A percentile compares a stretch with the other conserved stretches of the same genome.
Evolutionary conservation across 2,888 invertebrate species (phyloP).

Genomic region (Coelopa pilipes): DNA sequence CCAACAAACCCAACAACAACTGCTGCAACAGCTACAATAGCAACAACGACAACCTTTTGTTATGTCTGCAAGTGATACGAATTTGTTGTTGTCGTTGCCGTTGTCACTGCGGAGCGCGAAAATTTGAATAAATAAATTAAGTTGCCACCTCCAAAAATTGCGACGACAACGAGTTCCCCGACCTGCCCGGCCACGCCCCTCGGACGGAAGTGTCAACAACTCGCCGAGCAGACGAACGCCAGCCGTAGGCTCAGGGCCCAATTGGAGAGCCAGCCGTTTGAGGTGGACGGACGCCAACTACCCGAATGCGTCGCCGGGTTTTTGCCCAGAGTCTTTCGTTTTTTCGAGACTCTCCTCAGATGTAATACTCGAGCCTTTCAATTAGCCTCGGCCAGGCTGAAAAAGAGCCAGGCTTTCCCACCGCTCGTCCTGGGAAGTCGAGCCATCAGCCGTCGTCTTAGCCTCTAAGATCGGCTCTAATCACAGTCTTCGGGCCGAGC

Average conservation of each 20-base stretch:
- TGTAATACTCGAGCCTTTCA: no score
- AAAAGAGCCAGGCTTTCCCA: no score
- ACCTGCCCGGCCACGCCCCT: neutral
- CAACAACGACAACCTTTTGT: slow-evolving; percentile 1
- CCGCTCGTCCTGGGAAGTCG: no score
- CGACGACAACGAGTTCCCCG: neutral
- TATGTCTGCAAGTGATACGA: slow-evolving; percentile 11
- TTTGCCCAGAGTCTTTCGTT: no score
- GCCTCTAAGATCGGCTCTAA: no score
- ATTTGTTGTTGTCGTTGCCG: no score
- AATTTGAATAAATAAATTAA: slow-evolving; percentile 66
- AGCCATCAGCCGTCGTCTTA: no score
- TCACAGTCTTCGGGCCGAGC: no score
- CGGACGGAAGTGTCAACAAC: slow-evolving; percentile 11
- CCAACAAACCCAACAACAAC: neutral
- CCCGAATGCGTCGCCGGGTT: no score
- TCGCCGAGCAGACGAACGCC: neutral
- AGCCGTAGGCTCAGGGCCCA: no score
- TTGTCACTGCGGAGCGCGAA: neutral
- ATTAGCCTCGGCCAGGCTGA: no score
- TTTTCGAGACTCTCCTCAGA: no score
- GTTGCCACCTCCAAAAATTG: slow-evolving; percentile 57
- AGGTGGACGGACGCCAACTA: neutral
- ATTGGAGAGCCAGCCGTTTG: neutral
- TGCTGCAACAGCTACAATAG: neutral